Base-by-base conservation (phyloP, 1,140 invertebrate genomes). In the Eupeodes corollae region DNA sequence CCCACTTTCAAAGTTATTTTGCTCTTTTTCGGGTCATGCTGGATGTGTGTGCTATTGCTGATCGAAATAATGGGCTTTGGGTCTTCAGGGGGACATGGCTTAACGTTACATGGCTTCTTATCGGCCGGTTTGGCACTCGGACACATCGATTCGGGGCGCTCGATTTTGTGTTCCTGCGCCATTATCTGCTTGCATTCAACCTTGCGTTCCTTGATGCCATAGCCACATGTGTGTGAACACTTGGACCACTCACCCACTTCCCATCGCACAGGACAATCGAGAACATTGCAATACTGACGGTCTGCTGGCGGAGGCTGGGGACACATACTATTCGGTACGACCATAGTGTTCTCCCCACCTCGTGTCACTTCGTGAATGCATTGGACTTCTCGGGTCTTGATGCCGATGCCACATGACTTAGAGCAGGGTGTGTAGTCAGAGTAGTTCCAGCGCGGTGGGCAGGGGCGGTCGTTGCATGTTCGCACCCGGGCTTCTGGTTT, bases 321-420 rank as follows among this genome's bases (percentile, higher is more conserved):
- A 63, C 92, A 97, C 78, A 89, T 86, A 59, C 80, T 83, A 70
- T 89, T 87, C 2, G 89, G 86, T 15, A 96, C 85, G 1, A 88
- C 77, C 14, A 94, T 80, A 1, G 87, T 89, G 66, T 91, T 94
- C 31, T 84, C 82, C 15, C 82, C 80, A 19, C 86, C 86, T 15
- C 86, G 75, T 0, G 86, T 89, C 9, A 91, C 84, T 70, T 94
- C 90, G 61, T 96, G 92, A 56, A 97, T 89, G 70, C 95, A 98
- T 49, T 80, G 86, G 41, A 90, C 86, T 59, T 90, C 86, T 45
- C 88, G 71, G 0, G 83, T 87, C 70, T 88, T 86, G 52, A 90
- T 86, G 1, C 95, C 94, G 35, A 93, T 86, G 35, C 93, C 92
- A 67, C 92, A 98, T 1, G 84, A 83, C 67, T 87, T 88, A 32